phyloP scores from a whole-genome alignment of 2,888 invertebrate genomes.

The Capitulum mitella region DNA sequence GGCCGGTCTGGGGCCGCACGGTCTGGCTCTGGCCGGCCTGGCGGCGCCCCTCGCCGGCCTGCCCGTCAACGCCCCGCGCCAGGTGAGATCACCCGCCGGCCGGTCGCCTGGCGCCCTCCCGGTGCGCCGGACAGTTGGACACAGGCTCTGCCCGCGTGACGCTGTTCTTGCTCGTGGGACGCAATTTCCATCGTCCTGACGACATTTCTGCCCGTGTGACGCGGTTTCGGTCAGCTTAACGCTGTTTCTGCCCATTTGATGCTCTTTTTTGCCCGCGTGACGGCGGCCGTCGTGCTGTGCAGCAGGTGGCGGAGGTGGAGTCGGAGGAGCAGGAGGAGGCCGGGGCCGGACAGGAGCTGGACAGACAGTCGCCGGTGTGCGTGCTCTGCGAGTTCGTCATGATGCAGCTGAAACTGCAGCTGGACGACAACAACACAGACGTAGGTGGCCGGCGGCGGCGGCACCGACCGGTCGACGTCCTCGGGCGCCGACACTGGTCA shows the following conservation, averaged over 20 bases:
- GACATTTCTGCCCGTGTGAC: too few species aligned
- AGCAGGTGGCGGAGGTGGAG: not conserved
- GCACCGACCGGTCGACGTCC: too few species aligned
- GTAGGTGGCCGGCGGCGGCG: too few species aligned
- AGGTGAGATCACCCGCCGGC: not conserved
- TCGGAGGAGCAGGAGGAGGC: not conserved
- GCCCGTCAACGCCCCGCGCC: not conserved
- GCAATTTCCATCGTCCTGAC: too few species aligned
- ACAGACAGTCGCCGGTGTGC: conserved; percentile 32
- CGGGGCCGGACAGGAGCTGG: not conserved
- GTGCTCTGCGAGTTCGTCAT: conserved; percentile 36
- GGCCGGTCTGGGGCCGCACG: not conserved
- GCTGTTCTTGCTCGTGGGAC: too few species aligned
- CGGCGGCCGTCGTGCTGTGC: not conserved
- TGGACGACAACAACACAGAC: conserved; percentile 33
- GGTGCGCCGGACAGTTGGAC: too few species aligned
- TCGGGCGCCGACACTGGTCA: too few species aligned
- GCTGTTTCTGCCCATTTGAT: too few species aligned
- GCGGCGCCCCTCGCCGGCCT: not conserved
- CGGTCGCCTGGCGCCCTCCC: not conserved
- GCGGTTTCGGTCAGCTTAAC: too few species aligned
- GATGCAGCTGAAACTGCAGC: conserved; percentile 33
- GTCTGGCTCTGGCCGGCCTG: not conserved
- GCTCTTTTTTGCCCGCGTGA: too few species aligned
- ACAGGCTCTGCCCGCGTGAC: too few species aligned